Percentiles rank a stretch among this genome's conserved stretches.
Evolutionary conservation across 2,113 vertebrate genomes (phyloP).

Genomic region (Passer montanus): DNA sequence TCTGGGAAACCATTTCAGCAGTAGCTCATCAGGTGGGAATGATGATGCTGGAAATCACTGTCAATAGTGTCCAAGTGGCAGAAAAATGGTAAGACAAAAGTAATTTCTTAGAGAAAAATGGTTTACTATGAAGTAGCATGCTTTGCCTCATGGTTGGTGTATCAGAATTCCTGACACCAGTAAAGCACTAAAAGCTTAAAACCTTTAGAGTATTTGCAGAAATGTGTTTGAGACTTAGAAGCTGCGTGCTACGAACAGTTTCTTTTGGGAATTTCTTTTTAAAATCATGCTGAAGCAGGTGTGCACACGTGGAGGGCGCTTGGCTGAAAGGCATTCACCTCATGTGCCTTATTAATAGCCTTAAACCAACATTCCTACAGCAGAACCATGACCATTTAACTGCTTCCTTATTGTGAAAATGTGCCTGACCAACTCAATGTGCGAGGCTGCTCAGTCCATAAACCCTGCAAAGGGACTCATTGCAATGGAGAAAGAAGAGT

Average conservation of each 20-base stretch:
- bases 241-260: not conserved
- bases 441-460: slow-evolving; percentile 5
- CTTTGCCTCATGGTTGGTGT: not conserved
- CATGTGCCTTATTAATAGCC: slow-evolving; percentile 63
- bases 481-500: slow-evolving; percentile 1
- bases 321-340: slow-evolving; percentile 63
- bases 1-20: not conserved
- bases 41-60: not conserved
- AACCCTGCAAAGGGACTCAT: not conserved
- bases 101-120: not conserved
- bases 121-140: not conserved
- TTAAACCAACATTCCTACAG: slow-evolving; percentile 63
- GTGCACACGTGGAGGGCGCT: slow-evolving; percentile 31
- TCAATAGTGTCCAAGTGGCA: not conserved
- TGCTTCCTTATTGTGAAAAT: slow-evolving; percentile 60
- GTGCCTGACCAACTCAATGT: slow-evolving; percentile 1
- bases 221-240: not conserved
- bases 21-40: not conserved
- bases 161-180: not conserved
- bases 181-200: not conserved
- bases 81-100: not conserved
- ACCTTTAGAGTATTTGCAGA: not conserved
- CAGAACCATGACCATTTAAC: slow-evolving; percentile 55
- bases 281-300: slow-evolving; percentile 52
- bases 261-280: slow-evolving; percentile 23